Evolutionary conservation across 2,113 vertebrate genomes (phyloP), one percentile per base, ranked within the genome.

Genomic region (Bucco capensis): DNA sequence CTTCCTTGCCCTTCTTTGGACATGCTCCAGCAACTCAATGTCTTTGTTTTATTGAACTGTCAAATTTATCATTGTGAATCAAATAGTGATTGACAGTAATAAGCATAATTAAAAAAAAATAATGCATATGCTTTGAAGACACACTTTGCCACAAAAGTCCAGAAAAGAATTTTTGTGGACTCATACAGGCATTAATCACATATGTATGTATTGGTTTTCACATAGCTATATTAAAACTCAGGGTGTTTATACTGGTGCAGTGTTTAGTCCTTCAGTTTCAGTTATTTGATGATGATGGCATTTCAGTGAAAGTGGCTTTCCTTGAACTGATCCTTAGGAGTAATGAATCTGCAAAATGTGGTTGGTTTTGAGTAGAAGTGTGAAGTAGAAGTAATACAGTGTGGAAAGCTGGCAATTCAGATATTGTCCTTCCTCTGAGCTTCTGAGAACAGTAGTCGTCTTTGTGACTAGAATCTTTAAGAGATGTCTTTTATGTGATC

Each of bases 401-500:
- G 72, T 67, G 60, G 88, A 80, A 88, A 92, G 30, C 2, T 8
- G 56, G 73, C 79, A 83, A 75, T 77, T 53, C 56, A 56, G 44
- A 88, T 86, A 79, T 74, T 90, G n/a, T 85, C 10, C 27, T 80
- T 79, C 62, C 53, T 88, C 61, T 42, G 25, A 93, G 69, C 33
- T 56, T 88, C 42, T 86, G 85, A 91, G 83, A 94, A 77, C 86
- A 95, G 81, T 88, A 80, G 61, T 81, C 79, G 78, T 88, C 83
- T 94, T 91, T 96, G 85, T 95, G 93, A 95, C 73, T 62, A 88
- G 92, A 88, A 94, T 94, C 76, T 75, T 35, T 92, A 90, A 92
- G 35, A 92, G 88, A 71, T 94, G 85, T 60, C 94, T 92, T 91
- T 95, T 91, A 83, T 92, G 79, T 64, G 47, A 76, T 92, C 33